Evolutionary conservation across 2,888 invertebrate genomes (phyloP), one percentile per base, ranked within the genome.

Genomic region (Cremastobaeus sp.): DNA sequence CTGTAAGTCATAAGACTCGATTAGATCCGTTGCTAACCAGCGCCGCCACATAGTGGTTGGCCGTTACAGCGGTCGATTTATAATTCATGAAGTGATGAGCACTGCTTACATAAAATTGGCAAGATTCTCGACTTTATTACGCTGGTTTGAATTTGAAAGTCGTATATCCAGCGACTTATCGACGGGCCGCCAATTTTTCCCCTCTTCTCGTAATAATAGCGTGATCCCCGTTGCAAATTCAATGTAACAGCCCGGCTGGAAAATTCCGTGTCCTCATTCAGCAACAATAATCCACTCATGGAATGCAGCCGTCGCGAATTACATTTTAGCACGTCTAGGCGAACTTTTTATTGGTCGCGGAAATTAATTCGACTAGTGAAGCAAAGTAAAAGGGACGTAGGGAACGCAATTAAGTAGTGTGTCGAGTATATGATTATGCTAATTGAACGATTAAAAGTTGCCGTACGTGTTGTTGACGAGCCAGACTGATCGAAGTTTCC

Each of bases 11-110:
- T 55, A 48, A 62, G 34, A 34, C 25, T 25, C 50, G 62, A 54
- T 64, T 60, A 43, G 59, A 71, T 65, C 41, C 20, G 50, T 72
- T 59, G 52, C 48, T 71, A 15, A 41, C 34, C 59, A 30, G 39
- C 8, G 17, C 2, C 34, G 25, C 17, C 6, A 45, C 50, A 35
- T 28, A 25, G 55, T n/a, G n/a, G 34, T 45, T 48, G 35, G 34
- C 35, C 41, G 68, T 55, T 72, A 60, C 41, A 32, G 34, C 64
- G 41, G 32, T 15, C 15, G 68, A 73, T 76, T 73, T 76, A 69
- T 76, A 76, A 76, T 76, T 76, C 72, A 76, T 69, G 72, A 76
- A 71, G 65, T 41, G 69, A 69, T 65, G 65, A 73, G 65, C 37
- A 35, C 59, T 69, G 69, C 57, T 76, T 76, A 60, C 60, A 65